Conservation (phyloP, 1,140 invertebrate genomes). For the Brachionus asplanchnoidis region DNA sequence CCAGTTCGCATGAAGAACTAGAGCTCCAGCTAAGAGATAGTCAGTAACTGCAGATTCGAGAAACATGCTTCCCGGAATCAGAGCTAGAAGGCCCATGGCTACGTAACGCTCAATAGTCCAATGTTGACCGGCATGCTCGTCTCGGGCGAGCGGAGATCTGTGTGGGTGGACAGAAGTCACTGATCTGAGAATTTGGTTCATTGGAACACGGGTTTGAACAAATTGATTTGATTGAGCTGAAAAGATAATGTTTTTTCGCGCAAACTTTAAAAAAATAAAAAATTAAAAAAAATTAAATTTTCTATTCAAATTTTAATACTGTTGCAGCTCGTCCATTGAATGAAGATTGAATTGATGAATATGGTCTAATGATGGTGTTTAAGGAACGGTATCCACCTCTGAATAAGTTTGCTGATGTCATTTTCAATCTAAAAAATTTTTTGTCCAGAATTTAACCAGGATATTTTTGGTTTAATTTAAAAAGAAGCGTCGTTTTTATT, state of each 20-base stretch:
- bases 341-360: neutral
- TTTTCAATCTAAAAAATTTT: neutral
- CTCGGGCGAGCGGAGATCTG: neutral
- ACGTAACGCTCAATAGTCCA: slow-evolving; percentile 36
- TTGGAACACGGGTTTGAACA: neutral
- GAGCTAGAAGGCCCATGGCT: neutral
- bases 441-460: neutral
- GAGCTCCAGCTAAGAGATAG: neutral
- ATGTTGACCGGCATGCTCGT: slow-evolving; percentile 3
- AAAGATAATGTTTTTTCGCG: neutral
- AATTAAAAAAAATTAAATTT: neutral
- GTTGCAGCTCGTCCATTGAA: neutral
- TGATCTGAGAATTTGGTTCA: neutral
- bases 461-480: neutral
- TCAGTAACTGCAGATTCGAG: neutral
- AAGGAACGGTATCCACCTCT: neutral
- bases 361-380: neutral
- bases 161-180: neutral
- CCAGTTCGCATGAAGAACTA: slow-evolving; percentile 40
- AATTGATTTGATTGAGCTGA: neutral
- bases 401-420: neutral
- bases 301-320: neutral
- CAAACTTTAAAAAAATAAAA: neutral
- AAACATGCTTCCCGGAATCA: slow-evolving; percentile 22
- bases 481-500: neutral